Conservation (phyloP, 2,888 invertebrate genomes). For the Polyommatus icarus region DNA sequence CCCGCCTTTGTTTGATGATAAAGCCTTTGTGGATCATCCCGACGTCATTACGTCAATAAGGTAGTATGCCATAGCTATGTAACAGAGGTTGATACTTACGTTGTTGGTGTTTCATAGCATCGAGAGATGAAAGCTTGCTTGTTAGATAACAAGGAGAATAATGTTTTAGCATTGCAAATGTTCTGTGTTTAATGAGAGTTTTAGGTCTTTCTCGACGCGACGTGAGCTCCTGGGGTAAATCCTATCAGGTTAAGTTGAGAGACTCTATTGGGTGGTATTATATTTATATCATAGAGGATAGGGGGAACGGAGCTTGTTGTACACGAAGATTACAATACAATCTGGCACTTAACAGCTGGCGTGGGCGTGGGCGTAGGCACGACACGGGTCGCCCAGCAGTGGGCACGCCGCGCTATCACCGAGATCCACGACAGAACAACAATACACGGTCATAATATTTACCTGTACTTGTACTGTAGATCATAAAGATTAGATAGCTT, state of each 20-base stretch:
- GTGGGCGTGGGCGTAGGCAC: constrained; percentile 1
- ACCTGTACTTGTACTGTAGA: neutral
- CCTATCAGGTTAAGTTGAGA: no score
- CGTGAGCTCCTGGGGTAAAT: neutral
- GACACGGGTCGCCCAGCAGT: neutral
- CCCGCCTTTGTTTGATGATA: neutral
- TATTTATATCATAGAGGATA: neutral
- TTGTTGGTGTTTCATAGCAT: neutral
- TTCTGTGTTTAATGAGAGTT: neutral
- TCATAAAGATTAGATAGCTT: neutral
- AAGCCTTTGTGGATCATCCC: neutral
- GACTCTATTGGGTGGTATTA: neutral
- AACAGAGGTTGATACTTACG: neutral
- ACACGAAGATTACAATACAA: constrained; percentile 14
- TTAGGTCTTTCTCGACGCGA: neutral
- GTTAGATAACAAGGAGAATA: neutral
- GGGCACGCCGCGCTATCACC: neutral
- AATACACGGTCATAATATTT: neutral
- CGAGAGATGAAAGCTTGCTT: neutral
- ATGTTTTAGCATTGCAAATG: neutral
- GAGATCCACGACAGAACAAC: neutral
- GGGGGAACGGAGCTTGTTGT: neutral
- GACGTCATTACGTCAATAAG: neutral
- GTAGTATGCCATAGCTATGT: no score
- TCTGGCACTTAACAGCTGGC: neutral